phyloP scores from a whole-genome alignment of 2,888 invertebrate species.

The Danaus chrysippus region DNA sequence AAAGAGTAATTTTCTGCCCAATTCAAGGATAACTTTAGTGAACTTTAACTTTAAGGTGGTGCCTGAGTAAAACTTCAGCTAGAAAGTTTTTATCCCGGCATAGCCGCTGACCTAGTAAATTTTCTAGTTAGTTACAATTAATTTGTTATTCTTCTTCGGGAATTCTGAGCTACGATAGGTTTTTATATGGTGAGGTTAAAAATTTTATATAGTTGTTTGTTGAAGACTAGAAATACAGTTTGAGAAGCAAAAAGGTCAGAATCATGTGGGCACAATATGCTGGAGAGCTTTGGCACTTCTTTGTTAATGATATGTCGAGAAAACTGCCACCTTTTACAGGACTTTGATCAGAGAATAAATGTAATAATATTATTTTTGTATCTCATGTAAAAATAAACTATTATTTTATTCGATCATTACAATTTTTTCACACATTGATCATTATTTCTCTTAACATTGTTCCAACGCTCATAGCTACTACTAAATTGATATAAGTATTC shows the following conservation, averaged over 20 bases:
- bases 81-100: constrained; percentile 22
- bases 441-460: too few relatives aligned
- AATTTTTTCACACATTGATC: too few relatives aligned
- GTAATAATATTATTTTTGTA: too few relatives aligned
- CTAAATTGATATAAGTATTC: too few relatives aligned
- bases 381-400: too few relatives aligned
- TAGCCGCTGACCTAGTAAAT: constrained; percentile 18
- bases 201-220: constrained; percentile 27
- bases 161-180: constrained; percentile 11
- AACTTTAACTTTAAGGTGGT: constrained; percentile 23
- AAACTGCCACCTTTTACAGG: too few relatives aligned
- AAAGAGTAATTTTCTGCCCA: constrained; percentile 25
- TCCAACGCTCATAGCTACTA: too few relatives aligned
- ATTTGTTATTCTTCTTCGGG: constrained; percentile 15
- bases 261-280: too few relatives aligned
- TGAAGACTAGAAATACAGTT: background rate
- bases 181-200: constrained; percentile 16
- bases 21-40: constrained; percentile 25
- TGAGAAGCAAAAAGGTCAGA: too few relatives aligned
- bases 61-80: constrained; percentile 19
- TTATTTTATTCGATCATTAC: too few relatives aligned
- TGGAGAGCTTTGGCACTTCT: too few relatives aligned
- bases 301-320: constrained; percentile 2
- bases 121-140: constrained; percentile 22
- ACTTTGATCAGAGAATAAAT: too few relatives aligned